Base-by-base conservation (phyloP, 2,888 invertebrate species). In the Lycocerus yunnanus region DNA sequence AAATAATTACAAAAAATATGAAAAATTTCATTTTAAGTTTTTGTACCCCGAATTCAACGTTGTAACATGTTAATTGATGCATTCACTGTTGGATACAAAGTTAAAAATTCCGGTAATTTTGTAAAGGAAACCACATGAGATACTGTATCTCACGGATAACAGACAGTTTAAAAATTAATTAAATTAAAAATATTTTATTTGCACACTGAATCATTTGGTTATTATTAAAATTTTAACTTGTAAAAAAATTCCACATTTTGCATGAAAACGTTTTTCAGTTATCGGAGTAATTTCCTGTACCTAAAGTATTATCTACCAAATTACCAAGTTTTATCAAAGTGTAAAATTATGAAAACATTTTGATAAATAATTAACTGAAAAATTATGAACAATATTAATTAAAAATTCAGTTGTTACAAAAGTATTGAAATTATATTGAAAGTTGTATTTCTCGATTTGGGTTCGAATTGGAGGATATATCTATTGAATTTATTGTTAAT, bases 101-200 rank as follows among this genome's bases (percentile, higher is more conserved):
- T 43, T 43, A n/a, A 43, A 24, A 43, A 43, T 43, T 43, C 43
- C 43, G 43, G n/a, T 43, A 43, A 5, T 43, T 43, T 43, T 43
- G n/a, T 43, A 66, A 15, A 74, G 74, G 74, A 74, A 74, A 68
- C 74, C 74, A 68, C 74, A 71, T 66, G 9, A 71, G 74, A 74
- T 74, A 71, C 20, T 66, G 69, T 74, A 74, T 74, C 74, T 70
- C 6, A 13, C 43, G 10, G 74, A 74, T 74, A 74, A 71, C 21
- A 9, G 16, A 18, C 14, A 63, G 20, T 8, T 18, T 18, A n/a
- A 18, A 18, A 63, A n/a, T 63, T 63, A n/a, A 43, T 43, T 43
- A 43, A 43, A n/a, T 4, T 27, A 27, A 27, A 27, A 27, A 13
- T 27, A 4, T 27, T 13, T 27, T 10, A 21, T 27, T 13, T 27